These are phyloP conservation scores for Antrozous pallidus DNA, from an alignment of 2,797 vertebrate species.

Conservation along the genomic window DNA sequence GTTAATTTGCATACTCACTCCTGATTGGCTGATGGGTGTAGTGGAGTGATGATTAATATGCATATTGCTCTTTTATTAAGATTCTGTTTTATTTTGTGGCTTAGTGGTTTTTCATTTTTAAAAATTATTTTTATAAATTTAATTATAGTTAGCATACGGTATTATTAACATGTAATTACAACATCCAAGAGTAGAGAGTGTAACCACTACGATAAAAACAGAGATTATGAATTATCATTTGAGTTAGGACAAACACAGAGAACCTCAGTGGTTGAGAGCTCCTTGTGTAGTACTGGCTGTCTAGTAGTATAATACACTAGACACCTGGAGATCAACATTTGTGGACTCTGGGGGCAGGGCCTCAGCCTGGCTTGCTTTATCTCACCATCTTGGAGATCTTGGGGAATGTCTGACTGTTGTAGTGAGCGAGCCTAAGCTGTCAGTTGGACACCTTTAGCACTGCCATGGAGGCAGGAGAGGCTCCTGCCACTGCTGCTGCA, in stretches of 20 bases:
- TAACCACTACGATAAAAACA: background rate
- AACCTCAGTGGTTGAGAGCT: background rate
- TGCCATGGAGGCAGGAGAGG: too few relatives aligned
- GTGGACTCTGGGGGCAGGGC: too few relatives aligned
- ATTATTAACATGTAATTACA: background rate
- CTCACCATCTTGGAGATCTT: too few relatives aligned
- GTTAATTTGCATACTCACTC: too few relatives aligned
- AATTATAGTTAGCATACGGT: background rate
- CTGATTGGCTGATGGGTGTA: too few relatives aligned
- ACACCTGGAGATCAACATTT: too few relatives aligned
- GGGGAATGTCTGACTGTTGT: too few relatives aligned
- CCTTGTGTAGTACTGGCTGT: background rate
- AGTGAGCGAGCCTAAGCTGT: too few relatives aligned
- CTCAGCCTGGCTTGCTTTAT: too few relatives aligned
- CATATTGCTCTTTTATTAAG: too few relatives aligned
- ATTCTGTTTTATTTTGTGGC: background rate
- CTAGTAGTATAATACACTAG: background rate
- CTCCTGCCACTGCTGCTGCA: accelerated
- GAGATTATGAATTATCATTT: background rate
- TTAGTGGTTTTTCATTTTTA: background rate
- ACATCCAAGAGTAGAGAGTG: background rate
- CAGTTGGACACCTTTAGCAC: too few relatives aligned
- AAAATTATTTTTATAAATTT: background rate
- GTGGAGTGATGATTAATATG: too few relatives aligned
- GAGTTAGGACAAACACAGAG: background rate